These are phyloP conservation scores for Drosophila virilis DNA, from an alignment of 1,140 invertebrate species.

Conservation along the genomic window DNA sequence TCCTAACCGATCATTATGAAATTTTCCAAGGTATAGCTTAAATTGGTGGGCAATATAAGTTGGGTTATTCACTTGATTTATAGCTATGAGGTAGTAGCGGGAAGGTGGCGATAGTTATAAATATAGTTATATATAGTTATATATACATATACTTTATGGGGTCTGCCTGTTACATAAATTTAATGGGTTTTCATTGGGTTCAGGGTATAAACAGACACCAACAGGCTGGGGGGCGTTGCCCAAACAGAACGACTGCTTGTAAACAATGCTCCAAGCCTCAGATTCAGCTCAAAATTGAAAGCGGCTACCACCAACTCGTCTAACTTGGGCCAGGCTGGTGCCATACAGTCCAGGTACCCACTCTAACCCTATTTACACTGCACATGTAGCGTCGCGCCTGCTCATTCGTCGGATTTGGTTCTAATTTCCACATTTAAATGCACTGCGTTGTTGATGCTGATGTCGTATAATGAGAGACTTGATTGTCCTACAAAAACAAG, in stretches of 20 bases:
- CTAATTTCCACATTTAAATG: conserved; percentile 71
- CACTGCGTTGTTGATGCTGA: neutral
- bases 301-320: conserved; percentile 3
- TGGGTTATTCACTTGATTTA: no score
- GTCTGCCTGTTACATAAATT: no score
- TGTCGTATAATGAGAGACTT: conserved; percentile 32
- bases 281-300: conserved; percentile 11
- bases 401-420: conserved; percentile 30
- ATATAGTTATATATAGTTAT: no score
- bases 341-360: neutral
- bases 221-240: conserved; percentile 10
- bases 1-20: no score
- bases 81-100: no score
- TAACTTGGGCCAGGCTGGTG: conserved; percentile 13
- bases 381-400: conserved; percentile 1
- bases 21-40: no score
- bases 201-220: neutral
- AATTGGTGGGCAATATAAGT: no score
- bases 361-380: neutral
- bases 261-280: conserved; percentile 22
- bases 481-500: conserved; percentile 28
- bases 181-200: no score
- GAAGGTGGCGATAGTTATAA: no score
- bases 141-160: no score
- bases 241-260: conserved; percentile 26